Evolutionary conservation across 2,797 vertebrate species (phyloP), one percentile per base, ranked within the genome.

Genomic region (Amblyopsis hoosieri): DNA sequence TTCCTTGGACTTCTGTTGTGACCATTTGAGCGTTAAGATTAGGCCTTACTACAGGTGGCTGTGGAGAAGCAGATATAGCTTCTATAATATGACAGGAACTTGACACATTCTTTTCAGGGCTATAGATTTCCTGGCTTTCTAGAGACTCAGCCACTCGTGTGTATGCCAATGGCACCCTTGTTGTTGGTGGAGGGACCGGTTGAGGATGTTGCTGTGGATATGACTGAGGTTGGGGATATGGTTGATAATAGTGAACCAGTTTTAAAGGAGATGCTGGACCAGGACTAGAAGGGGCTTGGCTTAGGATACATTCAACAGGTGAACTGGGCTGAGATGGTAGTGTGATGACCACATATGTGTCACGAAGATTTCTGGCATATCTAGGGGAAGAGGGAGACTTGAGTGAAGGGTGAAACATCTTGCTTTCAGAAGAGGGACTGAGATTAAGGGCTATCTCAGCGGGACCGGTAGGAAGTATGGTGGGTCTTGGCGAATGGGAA

Each of bases 271-370:
- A 91, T 75, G 85, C 89, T 69, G 89, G 89, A 49, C 91, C 90
- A 89, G 93, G 94, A 79, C 87, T 93, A 11, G 89, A 94, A 64
- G 94, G 89, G 79, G 94, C 94, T 81, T 95, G 94, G 76, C 92
- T 93, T 80, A 84, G 88, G 74, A 96, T 68, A 79, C 84, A 83
- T 58, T 98, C 96, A 59, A 95, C 95, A 64, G 98, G 97, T 81
- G 97, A 99, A 78, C 94, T 95, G 49, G 98, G 97, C 79, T 99
- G 96, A 74, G 97, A 99, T 74, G 98, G 98, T 78, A 99, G 89
- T 11, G 98, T 99, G 78, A 99, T 99, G 69, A 99, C 97, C 72
- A 98, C 98, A 42, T 98, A 99, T 0, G 97, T 98, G 89, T 98
- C 96, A 71, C 88, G 90, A 59, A 95, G 92, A 74, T 94, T 94